Conservation (phyloP, 2,797 vertebrate species). For the Megaceryle alcyon region DNA sequence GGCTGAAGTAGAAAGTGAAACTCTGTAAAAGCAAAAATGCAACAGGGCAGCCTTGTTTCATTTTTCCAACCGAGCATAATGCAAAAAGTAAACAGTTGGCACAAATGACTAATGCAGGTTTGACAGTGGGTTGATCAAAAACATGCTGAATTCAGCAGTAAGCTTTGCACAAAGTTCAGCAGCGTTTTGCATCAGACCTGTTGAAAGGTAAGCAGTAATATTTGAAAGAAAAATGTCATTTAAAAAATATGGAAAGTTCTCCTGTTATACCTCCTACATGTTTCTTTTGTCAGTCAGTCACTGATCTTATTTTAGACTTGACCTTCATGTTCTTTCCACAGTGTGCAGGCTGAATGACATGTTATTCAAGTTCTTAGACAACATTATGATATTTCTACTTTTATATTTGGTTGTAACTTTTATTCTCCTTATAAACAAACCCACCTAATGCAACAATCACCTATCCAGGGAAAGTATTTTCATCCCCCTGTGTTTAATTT, state of each 20-base stretch:
- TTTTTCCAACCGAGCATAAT: conserved; percentile 41
- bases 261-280: conserved; percentile 76
- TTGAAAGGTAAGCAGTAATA: not conserved
- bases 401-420: conserved; percentile 78
- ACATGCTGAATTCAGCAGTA: not conserved
- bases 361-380: conserved; percentile 72
- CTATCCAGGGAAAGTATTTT: conserved; percentile 71
- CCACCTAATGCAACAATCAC: conserved; percentile 63
- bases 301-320: conserved; percentile 78
- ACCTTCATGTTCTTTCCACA: conserved; percentile 73
- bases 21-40: conserved; percentile 24
- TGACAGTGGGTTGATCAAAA: conserved; percentile 39
- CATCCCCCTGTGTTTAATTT: conserved; percentile 68
- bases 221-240: conserved; percentile 52
- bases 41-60: conserved; percentile 32
- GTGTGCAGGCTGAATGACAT: conserved; percentile 73
- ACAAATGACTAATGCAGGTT: conserved; percentile 49
- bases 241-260: conserved; percentile 77
- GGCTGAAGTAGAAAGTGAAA: conserved; percentile 65
- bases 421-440: conserved; percentile 76
- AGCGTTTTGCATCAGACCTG: not conserved
- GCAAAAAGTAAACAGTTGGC: conserved; percentile 53
- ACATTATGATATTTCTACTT: conserved; percentile 78
- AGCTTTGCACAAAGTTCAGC: not conserved
- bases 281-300: conserved; percentile 81